Percentiles rank a stretch among this genome's conserved stretches.
Conservation (phyloP, 2,113 vertebrate genomes). For the Xiphorhynchus elegans region DNA sequence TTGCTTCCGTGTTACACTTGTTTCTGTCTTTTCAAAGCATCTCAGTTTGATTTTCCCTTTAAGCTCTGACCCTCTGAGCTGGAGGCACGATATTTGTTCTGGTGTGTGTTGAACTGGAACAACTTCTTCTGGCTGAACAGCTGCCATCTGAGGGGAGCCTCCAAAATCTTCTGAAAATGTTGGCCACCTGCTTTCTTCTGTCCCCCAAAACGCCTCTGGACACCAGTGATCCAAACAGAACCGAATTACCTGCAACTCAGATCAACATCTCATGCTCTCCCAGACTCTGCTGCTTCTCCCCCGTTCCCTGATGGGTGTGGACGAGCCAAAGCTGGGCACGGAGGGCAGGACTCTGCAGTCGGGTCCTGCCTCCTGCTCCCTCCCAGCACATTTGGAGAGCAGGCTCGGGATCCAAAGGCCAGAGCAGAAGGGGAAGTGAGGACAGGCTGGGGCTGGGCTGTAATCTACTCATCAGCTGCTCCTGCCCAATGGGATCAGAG, state of each 20-base stretch:
- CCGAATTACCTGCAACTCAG: not conserved
- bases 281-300: not conserved
- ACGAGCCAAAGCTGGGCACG: accelerated
- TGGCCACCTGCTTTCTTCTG: not conserved
- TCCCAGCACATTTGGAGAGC: not conserved
- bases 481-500: not conserved
- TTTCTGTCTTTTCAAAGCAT: slow-evolving; percentile 3
- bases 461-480: not conserved
- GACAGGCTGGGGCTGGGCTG: not conserved
- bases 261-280: not conserved
- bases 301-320: accelerated
- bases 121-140: not conserved
- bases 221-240: not conserved
- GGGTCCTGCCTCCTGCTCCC: not conserved
- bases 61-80: not conserved
- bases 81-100: not conserved
- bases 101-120: not conserved
- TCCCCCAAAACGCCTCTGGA: not conserved
- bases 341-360: not conserved
- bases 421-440: not conserved
- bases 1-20: not conserved
- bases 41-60: not conserved
- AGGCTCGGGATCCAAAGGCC: not conserved
- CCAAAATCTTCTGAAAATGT: not conserved
- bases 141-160: not conserved